Evolutionary conservation across 2,113 vertebrate genomes (phyloP).

Genomic region (Raja brachyura): DNA sequence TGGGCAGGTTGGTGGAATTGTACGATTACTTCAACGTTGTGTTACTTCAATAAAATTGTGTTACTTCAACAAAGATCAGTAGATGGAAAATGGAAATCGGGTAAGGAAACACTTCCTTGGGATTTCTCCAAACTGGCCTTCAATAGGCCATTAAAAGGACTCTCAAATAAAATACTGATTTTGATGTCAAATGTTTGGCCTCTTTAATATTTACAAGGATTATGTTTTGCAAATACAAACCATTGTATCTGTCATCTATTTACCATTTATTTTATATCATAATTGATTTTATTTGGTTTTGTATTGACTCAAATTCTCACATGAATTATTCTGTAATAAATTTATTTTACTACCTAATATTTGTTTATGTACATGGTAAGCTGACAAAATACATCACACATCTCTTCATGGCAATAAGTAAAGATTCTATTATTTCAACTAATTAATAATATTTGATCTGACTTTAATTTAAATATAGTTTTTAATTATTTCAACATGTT

Average conservation of each 20-base stretch:
- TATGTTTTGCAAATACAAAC: not conserved
- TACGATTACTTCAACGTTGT: too few species aligned
- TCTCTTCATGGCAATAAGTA: not conserved
- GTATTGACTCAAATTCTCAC: not conserved
- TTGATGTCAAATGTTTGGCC: not conserved
- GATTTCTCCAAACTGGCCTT: not conserved
- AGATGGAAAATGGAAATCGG: not conserved
- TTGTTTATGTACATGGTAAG: not conserved
- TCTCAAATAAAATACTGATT: not conserved
- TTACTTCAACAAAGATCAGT: not conserved
- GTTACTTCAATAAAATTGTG: not conserved
- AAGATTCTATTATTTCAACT: not conserved
- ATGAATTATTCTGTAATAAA: not conserved
- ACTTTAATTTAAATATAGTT: not conserved
- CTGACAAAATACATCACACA: not conserved
- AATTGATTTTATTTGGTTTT: not conserved
- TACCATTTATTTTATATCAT: not conserved
- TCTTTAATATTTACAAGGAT: not conserved
- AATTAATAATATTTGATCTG: not conserved
- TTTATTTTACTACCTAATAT: not conserved
- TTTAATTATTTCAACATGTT: not conserved
- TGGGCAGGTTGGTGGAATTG: too few species aligned
- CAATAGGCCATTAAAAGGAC: too few species aligned
- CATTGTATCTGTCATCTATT: not conserved
- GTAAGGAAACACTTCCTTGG: slow-evolving; percentile 24